A percentile compares a stretch with the other conserved stretches of the same genome.
Conservation (phyloP, 2,113 vertebrate species). For the Emydocephalus ijimae region DNA sequence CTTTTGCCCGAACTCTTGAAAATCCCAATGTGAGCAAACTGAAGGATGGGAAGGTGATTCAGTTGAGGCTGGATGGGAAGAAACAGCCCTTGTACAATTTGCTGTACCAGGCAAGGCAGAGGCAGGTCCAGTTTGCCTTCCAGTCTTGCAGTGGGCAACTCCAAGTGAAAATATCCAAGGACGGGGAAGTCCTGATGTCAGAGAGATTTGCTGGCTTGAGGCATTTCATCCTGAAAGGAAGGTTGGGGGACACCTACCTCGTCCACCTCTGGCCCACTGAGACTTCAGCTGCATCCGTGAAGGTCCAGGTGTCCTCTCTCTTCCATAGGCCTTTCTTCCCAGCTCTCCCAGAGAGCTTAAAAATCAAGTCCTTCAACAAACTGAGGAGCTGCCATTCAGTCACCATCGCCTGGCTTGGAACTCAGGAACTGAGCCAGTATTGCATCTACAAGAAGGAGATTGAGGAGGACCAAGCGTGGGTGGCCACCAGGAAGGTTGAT, state of each 20-base stretch:
- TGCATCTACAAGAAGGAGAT: constrained; percentile 79
- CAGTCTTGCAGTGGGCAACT: constrained; percentile 77
- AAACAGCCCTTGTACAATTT: constrained; percentile 71
- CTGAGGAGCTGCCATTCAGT: constrained; percentile 83
- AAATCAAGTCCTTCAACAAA: constrained; percentile 87
- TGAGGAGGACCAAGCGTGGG: constrained; percentile 56
- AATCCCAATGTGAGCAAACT: constrained; percentile 71
- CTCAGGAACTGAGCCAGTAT: constrained; percentile 83
- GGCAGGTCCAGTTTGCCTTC: constrained; percentile 80
- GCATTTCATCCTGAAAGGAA: constrained; percentile 82
- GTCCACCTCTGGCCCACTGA: constrained; percentile 71
- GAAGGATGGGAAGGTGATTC: constrained; percentile 79
- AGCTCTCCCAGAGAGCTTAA: constrained; percentile 80
- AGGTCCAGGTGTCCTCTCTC: constrained; percentile 78
- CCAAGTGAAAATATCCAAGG: constrained; percentile 72
- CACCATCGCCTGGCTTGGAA: constrained; percentile 89
- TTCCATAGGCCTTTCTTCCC: constrained; percentile 79
- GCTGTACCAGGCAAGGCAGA: constrained; percentile 75
- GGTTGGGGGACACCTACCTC: constrained; percentile 69
- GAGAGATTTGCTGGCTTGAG: constrained; percentile 72
- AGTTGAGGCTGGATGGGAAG: constrained; percentile 69
- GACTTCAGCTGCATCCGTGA: constrained; percentile 68
- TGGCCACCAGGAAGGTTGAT: constrained; percentile 51
- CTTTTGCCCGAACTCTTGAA: constrained; percentile 76
- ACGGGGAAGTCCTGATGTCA: constrained; percentile 67